Conservation (phyloP, 2,113 vertebrate species). For the Clarias batrachus region DNA sequence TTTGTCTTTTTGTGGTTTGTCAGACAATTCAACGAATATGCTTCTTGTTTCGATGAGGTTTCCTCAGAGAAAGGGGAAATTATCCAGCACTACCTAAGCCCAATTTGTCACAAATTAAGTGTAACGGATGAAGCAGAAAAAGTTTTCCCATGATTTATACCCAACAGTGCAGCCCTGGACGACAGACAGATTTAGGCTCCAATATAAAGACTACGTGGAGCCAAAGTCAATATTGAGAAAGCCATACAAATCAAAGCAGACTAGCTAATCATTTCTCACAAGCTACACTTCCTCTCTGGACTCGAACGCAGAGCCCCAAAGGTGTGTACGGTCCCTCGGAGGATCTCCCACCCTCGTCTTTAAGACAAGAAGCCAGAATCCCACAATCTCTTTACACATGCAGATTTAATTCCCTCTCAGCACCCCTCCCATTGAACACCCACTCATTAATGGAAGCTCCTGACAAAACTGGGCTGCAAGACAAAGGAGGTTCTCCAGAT, state of each 20-base stretch:
- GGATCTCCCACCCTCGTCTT: conserved; percentile 29
- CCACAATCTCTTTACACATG: conserved; percentile 44
- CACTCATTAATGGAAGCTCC: conserved; percentile 32
- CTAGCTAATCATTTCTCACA: conserved; percentile 40
- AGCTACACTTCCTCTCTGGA: conserved; percentile 14
- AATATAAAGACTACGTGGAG: conserved; percentile 42
- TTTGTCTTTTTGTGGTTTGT: background rate
- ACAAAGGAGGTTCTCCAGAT: conserved; percentile 41
- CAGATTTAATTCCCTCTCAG: conserved; percentile 44
- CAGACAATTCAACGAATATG: background rate
- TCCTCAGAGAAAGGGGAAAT: conserved; percentile 6
- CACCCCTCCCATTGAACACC: conserved; percentile 23
- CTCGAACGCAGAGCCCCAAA: conserved; percentile 18
- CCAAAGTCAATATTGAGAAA: conserved; percentile 46
- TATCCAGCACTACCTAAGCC: background rate
- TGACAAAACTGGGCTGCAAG: conserved; percentile 46
- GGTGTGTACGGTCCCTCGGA: conserved; percentile 29
- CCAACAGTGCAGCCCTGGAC: background rate
- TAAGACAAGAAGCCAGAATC: conserved; percentile 26
- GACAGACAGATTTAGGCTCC: conserved; percentile 37
- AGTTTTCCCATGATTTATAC: conserved; percentile 32
- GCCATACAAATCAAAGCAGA: conserved; percentile 27
- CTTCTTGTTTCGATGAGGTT: no score
- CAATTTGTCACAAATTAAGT: conserved; percentile 36
- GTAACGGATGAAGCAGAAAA: conserved; percentile 23